Conservation (phyloP, 2,113 vertebrate species). For the Cyanoliseus patagonus region DNA sequence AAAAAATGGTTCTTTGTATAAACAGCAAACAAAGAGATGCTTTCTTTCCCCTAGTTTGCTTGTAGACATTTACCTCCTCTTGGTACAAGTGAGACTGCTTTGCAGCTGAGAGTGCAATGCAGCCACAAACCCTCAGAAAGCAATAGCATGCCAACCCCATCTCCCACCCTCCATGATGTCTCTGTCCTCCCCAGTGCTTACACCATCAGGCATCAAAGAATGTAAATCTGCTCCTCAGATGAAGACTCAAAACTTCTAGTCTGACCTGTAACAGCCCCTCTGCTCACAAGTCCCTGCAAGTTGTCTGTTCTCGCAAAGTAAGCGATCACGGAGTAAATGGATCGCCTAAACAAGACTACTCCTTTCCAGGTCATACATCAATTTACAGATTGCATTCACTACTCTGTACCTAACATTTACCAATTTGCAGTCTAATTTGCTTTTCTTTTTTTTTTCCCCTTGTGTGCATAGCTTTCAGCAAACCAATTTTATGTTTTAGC, state of each 20-base stretch:
- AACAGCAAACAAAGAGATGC: conserved; percentile 36
- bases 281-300: neutral
- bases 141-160: fast-evolving
- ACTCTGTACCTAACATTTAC: neutral
- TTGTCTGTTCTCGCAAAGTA: neutral
- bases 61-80: neutral
- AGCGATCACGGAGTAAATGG: neutral
- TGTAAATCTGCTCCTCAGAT: fast-evolving
- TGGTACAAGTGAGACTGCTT: neutral
- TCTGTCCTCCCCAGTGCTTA: fast-evolving
- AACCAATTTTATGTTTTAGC: neutral
- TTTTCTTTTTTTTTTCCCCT: neutral
- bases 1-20: conserved; percentile 9
- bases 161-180: fast-evolving
- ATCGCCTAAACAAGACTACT: neutral
- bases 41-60: conserved; percentile 1
- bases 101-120: neutral
- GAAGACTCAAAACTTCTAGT: neutral
- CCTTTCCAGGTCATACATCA: neutral
- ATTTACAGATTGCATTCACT: neutral
- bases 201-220: neutral
- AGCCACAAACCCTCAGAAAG: neutral
- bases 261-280: neutral
- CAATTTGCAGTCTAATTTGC: neutral
- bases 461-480: neutral